These are phyloP conservation scores for Phyllopteryx taeniolatus DNA, from an alignment of 2,113 vertebrate genomes.

Conservation along the genomic window DNA sequence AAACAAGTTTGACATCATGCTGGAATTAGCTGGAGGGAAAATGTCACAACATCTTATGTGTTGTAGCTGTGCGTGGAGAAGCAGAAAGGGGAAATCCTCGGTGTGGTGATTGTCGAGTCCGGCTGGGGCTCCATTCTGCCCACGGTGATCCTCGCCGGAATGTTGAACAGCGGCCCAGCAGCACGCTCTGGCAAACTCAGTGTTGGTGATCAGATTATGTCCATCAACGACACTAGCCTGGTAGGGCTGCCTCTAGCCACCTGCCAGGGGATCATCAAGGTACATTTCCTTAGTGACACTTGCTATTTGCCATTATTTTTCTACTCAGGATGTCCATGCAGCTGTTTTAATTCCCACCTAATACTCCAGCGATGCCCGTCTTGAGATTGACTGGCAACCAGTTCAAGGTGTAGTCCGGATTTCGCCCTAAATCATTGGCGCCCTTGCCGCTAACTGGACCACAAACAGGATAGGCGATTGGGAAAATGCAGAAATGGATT, in stretches of 20 bases:
- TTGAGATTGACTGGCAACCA: too few species aligned
- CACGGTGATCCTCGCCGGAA: conserved; percentile 94
- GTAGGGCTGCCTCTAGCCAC: conserved; percentile 94
- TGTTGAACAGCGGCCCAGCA: conserved; percentile 93
- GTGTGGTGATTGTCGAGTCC: conserved; percentile 95
- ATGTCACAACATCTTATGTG: neutral
- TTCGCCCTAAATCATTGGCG: too few species aligned
- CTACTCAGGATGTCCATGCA: neutral
- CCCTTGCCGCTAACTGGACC: too few species aligned
- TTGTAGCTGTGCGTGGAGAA: conserved; percentile 89
- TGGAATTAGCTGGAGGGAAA: neutral
- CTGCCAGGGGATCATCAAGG: conserved; percentile 98
- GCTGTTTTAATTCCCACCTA: too few species aligned
- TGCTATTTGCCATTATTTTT: neutral
- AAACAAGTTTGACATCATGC: too few species aligned
- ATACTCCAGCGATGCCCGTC: too few species aligned
- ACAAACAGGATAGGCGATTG: too few species aligned
- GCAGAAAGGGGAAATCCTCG: conserved; percentile 93
- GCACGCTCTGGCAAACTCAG: conserved; percentile 95
- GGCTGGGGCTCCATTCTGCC: conserved; percentile 98
- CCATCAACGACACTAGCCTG: conserved; percentile 95
- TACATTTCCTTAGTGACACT: conserved; percentile 42
- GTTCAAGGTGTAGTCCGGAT: too few species aligned
- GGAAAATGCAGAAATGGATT: too few species aligned
- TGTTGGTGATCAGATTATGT: conserved; percentile 98